Evolutionary conservation across 2,797 vertebrate genomes (phyloP).

Genomic region (Hafferia zeledoni): DNA sequence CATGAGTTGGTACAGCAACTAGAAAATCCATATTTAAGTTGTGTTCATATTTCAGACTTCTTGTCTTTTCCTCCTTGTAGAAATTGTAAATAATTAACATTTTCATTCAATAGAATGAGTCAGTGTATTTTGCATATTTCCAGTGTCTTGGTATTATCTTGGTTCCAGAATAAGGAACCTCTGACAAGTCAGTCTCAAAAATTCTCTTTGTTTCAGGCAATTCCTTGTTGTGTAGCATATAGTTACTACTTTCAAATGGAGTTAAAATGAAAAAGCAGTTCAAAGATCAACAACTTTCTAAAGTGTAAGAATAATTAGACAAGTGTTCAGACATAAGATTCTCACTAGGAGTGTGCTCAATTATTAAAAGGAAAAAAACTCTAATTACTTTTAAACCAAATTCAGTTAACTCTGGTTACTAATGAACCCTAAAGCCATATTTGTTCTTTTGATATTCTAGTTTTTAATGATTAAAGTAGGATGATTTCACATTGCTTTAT

Average conservation of each 20-base stretch:
- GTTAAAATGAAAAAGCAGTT: neutral
- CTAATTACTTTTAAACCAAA: neutral
- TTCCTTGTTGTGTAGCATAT: neutral
- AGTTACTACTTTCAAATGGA: neutral
- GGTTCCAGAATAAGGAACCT: neutral
- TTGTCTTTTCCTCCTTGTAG: neutral
- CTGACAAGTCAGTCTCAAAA: neutral
- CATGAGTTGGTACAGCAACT: neutral
- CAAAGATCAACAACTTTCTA: neutral
- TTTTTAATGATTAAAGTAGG: neutral
- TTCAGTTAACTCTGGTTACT: neutral
- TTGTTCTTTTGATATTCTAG: neutral
- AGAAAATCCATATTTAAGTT: neutral
- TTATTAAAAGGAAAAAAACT: neutral
- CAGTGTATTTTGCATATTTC: neutral
- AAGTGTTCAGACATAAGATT: neutral
- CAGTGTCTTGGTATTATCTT: fast-evolving
- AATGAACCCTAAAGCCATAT: neutral
- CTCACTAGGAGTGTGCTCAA: neutral
- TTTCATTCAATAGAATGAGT: neutral
- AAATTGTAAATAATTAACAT: neutral
- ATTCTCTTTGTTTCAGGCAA: neutral
- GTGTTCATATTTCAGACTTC: neutral
- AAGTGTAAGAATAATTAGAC: neutral
- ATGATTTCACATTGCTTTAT: neutral